Conservation (phyloP, 2,888 invertebrate genomes). For the Sarcophaga carnaria region DNA sequence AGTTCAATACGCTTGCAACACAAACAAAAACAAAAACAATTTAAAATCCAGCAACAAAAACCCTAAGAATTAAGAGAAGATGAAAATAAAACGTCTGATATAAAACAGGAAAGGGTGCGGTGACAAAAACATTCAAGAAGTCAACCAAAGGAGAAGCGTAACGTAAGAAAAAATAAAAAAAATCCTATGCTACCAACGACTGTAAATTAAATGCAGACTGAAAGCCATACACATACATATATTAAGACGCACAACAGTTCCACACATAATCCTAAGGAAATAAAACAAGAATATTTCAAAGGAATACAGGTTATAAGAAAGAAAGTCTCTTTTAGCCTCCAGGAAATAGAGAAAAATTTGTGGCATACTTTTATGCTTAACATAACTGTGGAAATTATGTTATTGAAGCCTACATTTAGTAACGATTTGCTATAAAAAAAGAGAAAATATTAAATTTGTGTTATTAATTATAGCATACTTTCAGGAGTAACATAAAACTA, state of each 20-base stretch:
- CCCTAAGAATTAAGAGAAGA: constrained; percentile 16
- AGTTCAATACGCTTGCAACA: constrained; percentile 39
- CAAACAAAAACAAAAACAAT: background rate
- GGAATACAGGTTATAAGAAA: background rate
- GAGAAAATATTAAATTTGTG: too few relatives aligned
- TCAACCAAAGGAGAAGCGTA: background rate
- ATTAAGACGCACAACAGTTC: background rate
- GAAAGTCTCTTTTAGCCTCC: background rate
- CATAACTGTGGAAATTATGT: background rate
- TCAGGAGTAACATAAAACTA: too few relatives aligned
- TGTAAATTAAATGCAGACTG: constrained; percentile 55
- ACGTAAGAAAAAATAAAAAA: constrained; percentile 22
- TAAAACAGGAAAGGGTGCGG: constrained; percentile 66
- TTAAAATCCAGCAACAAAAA: background rate
- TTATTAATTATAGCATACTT: too few relatives aligned
- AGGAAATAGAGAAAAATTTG: background rate
- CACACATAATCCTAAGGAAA: background rate
- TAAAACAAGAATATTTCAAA: background rate
- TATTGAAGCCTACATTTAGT: background rate
- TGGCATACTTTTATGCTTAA: constrained; percentile 13
- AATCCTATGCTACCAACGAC: constrained; percentile 30
- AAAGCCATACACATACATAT: background rate
- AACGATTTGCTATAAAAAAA: background rate
- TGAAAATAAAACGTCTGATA: constrained; percentile 31
- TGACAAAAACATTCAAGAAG: constrained; percentile 63